Percentiles rank a stretch among this genome's conserved stretches.
Conservation (phyloP, 2,113 vertebrate genomes). For the Pachycephala philippinensis region DNA sequence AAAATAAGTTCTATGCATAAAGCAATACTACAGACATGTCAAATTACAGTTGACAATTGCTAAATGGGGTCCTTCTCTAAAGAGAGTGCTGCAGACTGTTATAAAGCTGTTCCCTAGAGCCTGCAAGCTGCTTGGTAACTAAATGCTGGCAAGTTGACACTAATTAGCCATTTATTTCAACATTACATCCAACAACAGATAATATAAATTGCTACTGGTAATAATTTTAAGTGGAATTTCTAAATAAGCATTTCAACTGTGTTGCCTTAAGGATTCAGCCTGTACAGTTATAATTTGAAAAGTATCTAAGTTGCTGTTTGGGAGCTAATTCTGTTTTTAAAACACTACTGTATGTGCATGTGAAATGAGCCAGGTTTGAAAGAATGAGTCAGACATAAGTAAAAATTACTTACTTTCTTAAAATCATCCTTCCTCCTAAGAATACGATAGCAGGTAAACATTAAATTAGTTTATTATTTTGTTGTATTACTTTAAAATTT, state of each 20-base stretch:
- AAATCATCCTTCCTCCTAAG: background rate
- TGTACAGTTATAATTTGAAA: background rate
- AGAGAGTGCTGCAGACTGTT: conserved; percentile 7
- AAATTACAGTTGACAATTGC: conserved; percentile 55
- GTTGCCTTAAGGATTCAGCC: conserved; percentile 21
- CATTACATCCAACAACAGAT: conserved; percentile 27
- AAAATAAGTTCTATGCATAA: background rate
- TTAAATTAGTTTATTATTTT: background rate
- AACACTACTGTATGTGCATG: background rate
- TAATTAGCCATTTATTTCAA: conserved; percentile 66
- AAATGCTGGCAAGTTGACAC: conserved; percentile 45
- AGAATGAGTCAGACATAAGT: background rate
- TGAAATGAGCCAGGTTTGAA: background rate
- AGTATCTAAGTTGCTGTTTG: background rate
- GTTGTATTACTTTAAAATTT: background rate
- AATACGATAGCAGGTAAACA: background rate
- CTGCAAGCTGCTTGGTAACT: conserved; percentile 46
- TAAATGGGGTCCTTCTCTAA: conserved; percentile 52
- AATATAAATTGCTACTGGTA: conserved; percentile 52
- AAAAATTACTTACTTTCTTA: background rate
- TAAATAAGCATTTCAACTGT: conserved; percentile 35
- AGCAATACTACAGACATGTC: conserved; percentile 26
- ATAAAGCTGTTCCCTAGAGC: conserved; percentile 48
- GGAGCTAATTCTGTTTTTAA: background rate
- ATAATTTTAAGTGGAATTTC: conserved; percentile 57